A percentile compares a stretch with the other conserved stretches of the same genome.
phyloP scores from a whole-genome alignment of 1,140 invertebrate genomes.

The Drosophila setifemur region DNA sequence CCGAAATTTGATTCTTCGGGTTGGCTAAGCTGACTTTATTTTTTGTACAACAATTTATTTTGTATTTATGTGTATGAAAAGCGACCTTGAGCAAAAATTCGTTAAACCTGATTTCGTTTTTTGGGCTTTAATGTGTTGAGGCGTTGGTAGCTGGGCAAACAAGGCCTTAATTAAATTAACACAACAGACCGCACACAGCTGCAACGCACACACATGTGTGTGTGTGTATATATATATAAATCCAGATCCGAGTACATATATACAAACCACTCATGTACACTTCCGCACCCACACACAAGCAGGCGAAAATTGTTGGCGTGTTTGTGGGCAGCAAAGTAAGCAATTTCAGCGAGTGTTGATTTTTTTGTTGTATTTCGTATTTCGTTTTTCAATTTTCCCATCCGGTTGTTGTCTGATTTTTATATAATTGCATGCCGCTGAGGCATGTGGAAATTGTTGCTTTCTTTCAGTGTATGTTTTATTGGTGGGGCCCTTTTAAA shows the following conservation, averaged over 20 bases:
- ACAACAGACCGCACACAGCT: conserved; percentile 61
- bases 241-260: too few species aligned
- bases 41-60: background rate
- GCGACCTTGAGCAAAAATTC: conserved; percentile 32
- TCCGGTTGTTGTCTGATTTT: conserved; percentile 50
- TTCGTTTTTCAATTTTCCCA: conserved; percentile 26
- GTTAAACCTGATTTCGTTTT: conserved; percentile 8
- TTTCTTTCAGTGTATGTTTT: too few species aligned
- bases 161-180: conserved; percentile 72
- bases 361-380: too few species aligned
- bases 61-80: background rate
- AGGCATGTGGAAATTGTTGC: background rate
- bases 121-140: conserved; percentile 26
- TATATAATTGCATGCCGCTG: conserved; percentile 58
- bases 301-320: conserved; percentile 36
- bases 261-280: conserved; percentile 11
- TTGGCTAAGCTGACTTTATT: background rate
- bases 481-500: too few species aligned
- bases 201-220: conserved; percentile 22
- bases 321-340: conserved; percentile 61
- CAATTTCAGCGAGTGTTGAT: conserved; percentile 45
- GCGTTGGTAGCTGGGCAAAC: conserved; percentile 25
- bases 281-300: conserved; percentile 4
- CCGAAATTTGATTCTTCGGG: conserved; percentile 47
- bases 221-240: background rate